A percentile compares a stretch with the other conserved stretches of the same genome.
phyloP scores from a whole-genome alignment of 1,140 invertebrate genomes.

The Macrosteles quadrilineatus region DNA sequence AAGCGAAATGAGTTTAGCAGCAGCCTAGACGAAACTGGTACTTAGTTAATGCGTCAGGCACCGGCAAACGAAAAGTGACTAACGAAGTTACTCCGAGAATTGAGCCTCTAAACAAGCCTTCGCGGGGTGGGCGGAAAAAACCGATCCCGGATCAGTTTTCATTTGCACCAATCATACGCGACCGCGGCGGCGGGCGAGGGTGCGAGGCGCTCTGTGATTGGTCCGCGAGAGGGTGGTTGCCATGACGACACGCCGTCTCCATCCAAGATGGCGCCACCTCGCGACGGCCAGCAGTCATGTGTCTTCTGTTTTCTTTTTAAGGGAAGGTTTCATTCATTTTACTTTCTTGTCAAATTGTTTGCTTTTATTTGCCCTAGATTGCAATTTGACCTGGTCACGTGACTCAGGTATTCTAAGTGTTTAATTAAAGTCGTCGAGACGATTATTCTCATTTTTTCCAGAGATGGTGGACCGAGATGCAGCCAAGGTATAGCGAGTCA shows the following conservation, averaged over 20 bases:
- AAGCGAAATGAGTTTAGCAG: conserved; percentile 34
- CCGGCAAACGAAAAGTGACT: conserved; percentile 45
- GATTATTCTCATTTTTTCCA: too few relatives aligned
- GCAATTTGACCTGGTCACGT: conserved; percentile 25
- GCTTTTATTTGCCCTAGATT: conserved; percentile 26
- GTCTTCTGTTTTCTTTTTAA: conserved; percentile 32
- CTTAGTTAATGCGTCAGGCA: conserved; percentile 35
- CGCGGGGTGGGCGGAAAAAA: conserved; percentile 31
- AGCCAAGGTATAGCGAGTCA: too few relatives aligned
- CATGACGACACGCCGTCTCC: conserved; percentile 1
- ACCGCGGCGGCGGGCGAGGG: conserved; percentile 7
- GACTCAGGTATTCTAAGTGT: conserved; percentile 3
- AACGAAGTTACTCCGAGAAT: conserved; percentile 43
- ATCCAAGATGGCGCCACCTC: conserved; percentile 15
- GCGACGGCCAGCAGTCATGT: background rate
- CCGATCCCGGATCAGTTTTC: conserved; percentile 28
- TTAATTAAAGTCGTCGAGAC: background rate
- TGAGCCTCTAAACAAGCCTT: conserved; percentile 39
- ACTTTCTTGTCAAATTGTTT: conserved; percentile 26
- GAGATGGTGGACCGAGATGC: too few relatives aligned
- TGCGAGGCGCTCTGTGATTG: conserved; percentile 13
- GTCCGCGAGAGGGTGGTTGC: conserved; percentile 5
- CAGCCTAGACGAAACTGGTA: conserved; percentile 32
- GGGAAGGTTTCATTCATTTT: conserved; percentile 31
- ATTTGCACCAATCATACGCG: conserved; percentile 8